Conservation (phyloP, 2,888 invertebrate species). For the Hydropsyche betteni region DNA sequence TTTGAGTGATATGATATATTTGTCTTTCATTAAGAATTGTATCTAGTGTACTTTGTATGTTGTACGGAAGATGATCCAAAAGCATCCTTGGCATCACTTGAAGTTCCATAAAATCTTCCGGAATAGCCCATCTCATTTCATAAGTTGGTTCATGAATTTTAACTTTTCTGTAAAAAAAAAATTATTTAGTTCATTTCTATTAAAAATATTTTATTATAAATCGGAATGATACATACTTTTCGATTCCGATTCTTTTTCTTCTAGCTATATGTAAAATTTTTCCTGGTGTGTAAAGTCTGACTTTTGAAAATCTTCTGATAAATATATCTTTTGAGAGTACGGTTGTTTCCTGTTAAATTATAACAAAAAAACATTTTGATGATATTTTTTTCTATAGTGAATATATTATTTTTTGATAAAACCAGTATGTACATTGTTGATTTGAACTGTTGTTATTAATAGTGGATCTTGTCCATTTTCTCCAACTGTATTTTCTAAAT, state of each 20-base stretch:
- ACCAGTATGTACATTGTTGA: slow-evolving; percentile 65
- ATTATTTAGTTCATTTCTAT: slow-evolving; percentile 1
- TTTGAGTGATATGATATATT: slow-evolving; percentile 62
- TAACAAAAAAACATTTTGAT: neutral
- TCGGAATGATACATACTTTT: slow-evolving; percentile 63
- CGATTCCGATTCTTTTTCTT: slow-evolving; percentile 74
- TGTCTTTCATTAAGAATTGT: slow-evolving; percentile 68
- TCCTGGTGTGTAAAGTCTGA: slow-evolving; percentile 80
- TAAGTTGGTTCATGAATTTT: slow-evolving; percentile 72
- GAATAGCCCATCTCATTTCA: slow-evolving; percentile 82
- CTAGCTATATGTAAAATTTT: slow-evolving; percentile 80
- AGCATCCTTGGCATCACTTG: slow-evolving; percentile 87
- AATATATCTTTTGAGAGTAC: slow-evolving; percentile 73
- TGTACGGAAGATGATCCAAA: slow-evolving; percentile 85
- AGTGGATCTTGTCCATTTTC: slow-evolving; percentile 65
- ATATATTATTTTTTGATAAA: neutral
- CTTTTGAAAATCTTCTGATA: slow-evolving; percentile 73
- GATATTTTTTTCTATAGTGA: neutral
- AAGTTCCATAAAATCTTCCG: slow-evolving; percentile 83
- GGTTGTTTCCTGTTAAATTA: slow-evolving; percentile 67
- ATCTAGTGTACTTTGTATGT: slow-evolving; percentile 75
- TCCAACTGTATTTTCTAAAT: slow-evolving; percentile 62
- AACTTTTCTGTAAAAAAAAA: slow-evolving; percentile 64
- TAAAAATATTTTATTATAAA: neutral
- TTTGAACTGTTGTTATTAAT: slow-evolving; percentile 66